These are phyloP conservation scores for Drosophila tropicalis DNA, from an alignment of 1,140 invertebrate genomes.

Conservation along the genomic window DNA sequence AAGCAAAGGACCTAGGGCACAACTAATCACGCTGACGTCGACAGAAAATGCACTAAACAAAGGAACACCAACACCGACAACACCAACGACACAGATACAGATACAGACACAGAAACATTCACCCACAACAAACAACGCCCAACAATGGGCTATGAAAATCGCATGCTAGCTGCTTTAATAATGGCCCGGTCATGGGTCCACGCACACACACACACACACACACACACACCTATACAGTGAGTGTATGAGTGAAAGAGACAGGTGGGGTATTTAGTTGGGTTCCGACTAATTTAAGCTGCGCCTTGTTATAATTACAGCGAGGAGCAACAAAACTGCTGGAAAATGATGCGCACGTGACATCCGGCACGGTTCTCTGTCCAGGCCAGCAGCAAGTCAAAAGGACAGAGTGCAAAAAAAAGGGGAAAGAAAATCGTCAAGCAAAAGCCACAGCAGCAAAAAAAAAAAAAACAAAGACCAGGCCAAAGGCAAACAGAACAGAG, in stretches of 20 bases:
- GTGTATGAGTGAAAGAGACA: constrained; percentile 22
- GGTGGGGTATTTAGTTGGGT: constrained; percentile 42
- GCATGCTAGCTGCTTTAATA: constrained; percentile 41
- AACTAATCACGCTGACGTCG: constrained; percentile 75
- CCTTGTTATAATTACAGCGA: constrained; percentile 69
- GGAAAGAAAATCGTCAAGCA: constrained; percentile 47
- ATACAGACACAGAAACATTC: constrained; percentile 1
- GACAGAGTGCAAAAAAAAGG: constrained; percentile 40
- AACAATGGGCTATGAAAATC: constrained; percentile 55
- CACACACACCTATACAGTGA: constrained; percentile 20
- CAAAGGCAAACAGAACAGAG: constrained; percentile 59
- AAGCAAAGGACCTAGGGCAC: constrained; percentile 49
- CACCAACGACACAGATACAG: constrained; percentile 23
- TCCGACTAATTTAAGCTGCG: constrained; percentile 75
- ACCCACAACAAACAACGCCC: constrained; percentile 42
- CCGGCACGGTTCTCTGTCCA: constrained; percentile 38
- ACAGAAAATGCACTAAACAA: constrained; percentile 67
- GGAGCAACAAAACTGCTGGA: constrained; percentile 66
- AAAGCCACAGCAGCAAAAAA: constrained; percentile 38
- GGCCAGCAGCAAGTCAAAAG: constrained; percentile 42
- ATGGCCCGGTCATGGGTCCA: constrained; percentile 38
- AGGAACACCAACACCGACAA: constrained; percentile 32
- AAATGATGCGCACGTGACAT: constrained; percentile 78
- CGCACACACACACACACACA: constrained; percentile 29
- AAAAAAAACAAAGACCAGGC: constrained; percentile 50